Conservation (phyloP, 2,797 vertebrate species). For the Streptopelia turtur region DNA sequence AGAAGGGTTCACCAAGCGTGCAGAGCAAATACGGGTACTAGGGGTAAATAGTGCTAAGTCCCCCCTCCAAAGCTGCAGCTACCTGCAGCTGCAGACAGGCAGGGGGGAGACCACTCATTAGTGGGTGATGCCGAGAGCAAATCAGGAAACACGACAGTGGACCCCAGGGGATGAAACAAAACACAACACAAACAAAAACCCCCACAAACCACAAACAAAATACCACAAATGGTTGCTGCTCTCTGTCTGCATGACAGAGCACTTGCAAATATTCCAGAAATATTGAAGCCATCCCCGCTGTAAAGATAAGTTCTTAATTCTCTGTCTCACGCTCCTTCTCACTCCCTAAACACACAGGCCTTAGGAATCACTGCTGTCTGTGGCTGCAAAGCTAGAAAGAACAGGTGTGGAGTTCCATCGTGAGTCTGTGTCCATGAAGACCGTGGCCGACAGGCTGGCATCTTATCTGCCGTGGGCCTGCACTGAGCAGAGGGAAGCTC, state of each 20-base stretch:
- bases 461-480: neutral
- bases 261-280: neutral
- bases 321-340: neutral
- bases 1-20: neutral
- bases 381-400: neutral
- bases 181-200: too few relatives aligned
- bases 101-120: neutral
- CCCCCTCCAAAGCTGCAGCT: neutral
- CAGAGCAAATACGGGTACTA: neutral
- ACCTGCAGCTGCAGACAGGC: neutral
- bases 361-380: neutral
- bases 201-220: too few relatives aligned
- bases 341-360: neutral
- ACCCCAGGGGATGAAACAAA: neutral
- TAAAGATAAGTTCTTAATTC: neutral
- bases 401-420: rapidly evolving
- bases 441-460: neutral
- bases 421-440: neutral
- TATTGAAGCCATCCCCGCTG: rapidly evolving
- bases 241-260: neutral
- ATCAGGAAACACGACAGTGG: neutral
- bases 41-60: neutral
- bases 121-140: neutral
- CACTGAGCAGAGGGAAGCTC: neutral
- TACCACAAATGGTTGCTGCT: neutral